phyloP scores from a whole-genome alignment of 2,797 vertebrate species.

The Vireo griseus region DNA sequence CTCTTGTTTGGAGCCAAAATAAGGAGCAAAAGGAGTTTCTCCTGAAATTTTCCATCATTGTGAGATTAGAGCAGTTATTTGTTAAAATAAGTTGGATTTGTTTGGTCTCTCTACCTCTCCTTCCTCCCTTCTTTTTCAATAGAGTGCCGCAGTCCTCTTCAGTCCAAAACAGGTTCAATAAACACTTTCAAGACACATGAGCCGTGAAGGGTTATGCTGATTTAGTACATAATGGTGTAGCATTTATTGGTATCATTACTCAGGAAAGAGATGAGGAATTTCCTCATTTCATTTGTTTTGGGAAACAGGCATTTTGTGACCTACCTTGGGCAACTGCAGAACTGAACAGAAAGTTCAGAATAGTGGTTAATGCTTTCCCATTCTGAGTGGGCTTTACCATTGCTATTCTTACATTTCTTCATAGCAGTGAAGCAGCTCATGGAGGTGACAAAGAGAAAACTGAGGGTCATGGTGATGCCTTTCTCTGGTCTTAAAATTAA shows the following conservation, averaged over 20 bases:
- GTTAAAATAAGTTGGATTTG: background rate
- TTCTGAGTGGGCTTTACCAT: background rate
- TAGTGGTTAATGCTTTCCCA: background rate
- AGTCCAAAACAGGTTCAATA: slow-evolving; percentile 35
- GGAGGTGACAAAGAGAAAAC: background rate
- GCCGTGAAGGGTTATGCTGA: slow-evolving; percentile 34
- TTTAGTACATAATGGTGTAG: background rate
- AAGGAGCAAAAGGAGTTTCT: background rate
- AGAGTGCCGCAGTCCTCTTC: background rate
- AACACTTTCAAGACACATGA: slow-evolving; percentile 34
- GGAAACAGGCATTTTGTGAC: background rate
- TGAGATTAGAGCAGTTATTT: background rate
- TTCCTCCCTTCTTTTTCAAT: background rate
- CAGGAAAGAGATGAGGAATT: slow-evolving; percentile 34
- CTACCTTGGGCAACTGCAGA: background rate
- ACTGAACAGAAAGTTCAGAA: background rate
- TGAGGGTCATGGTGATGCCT: background rate
- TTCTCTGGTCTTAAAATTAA: too few species aligned
- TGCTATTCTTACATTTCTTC: background rate
- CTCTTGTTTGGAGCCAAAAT: background rate
- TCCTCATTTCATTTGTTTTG: slow-evolving; percentile 23
- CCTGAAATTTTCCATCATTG: background rate
- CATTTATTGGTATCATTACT: slow-evolving; percentile 39
- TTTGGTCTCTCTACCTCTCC: background rate
- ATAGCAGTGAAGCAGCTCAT: background rate